phyloP scores from a whole-genome alignment of 2,113 vertebrate genomes.

The Agelaius phoeniceus region DNA sequence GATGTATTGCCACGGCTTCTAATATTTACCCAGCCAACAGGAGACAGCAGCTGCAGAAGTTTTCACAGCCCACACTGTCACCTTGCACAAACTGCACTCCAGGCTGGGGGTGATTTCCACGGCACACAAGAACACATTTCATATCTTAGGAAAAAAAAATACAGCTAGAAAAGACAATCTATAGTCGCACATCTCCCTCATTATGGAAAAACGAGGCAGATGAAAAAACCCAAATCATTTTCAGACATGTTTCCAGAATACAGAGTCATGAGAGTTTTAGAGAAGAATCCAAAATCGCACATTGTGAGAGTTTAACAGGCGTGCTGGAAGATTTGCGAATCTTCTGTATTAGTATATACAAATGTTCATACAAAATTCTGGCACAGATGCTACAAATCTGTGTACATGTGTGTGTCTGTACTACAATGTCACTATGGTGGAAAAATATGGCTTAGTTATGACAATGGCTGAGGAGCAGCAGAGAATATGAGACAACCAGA shows the following conservation, averaged over 20 bases:
- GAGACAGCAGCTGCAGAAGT: conserved; percentile 53
- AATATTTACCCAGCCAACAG: conserved; percentile 48
- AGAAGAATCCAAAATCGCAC: conserved; percentile 8
- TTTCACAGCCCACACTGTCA: conserved; percentile 25
- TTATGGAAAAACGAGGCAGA: neutral
- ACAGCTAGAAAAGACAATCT: neutral
- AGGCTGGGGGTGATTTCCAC: neutral
- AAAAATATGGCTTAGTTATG: conserved; percentile 13
- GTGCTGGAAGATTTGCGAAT: neutral
- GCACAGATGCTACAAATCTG: conserved; percentile 5
- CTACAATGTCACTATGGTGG: neutral
- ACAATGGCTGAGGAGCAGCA: neutral
- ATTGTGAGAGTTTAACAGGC: neutral
- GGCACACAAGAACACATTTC: neutral
- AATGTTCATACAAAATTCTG: conserved; percentile 1
- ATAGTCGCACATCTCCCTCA: neutral
- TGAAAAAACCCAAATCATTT: neutral
- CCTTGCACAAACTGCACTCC: conserved; percentile 12
- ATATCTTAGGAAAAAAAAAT: neutral
- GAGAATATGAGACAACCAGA: neutral
- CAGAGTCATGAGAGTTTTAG: neutral
- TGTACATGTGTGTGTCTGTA: conserved; percentile 3
- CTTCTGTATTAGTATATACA: neutral
- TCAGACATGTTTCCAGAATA: neutral
- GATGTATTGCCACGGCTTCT: neutral